These are phyloP conservation scores for Connochaetes taurinus DNA, from an alignment of 2,113 vertebrate species.

Conservation along the genomic window DNA sequence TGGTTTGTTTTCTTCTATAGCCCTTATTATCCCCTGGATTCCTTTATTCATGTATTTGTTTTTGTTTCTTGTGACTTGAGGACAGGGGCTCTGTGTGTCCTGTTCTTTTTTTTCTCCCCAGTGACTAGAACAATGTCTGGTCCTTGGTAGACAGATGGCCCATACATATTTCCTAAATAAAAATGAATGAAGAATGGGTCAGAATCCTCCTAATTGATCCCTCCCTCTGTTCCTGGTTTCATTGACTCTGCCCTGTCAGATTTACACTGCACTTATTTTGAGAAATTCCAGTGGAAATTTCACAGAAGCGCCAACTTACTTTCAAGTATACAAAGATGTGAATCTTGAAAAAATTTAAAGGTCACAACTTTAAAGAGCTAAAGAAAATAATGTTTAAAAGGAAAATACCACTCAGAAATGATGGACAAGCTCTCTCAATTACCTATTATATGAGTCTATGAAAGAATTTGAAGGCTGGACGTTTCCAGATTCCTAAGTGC, in stretches of 20 bases:
- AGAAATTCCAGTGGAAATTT: background rate
- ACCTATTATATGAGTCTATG: background rate
- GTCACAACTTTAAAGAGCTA: background rate
- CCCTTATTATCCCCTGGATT: background rate
- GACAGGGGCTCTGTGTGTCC: background rate
- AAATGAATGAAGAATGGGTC: background rate
- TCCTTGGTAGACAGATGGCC: background rate
- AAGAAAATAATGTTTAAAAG: background rate
- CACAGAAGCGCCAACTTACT: background rate
- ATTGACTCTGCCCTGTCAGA: background rate
- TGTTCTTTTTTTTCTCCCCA: background rate
- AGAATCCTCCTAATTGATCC: background rate
- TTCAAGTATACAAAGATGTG: background rate
- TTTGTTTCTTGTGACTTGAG: background rate
- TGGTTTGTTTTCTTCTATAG: background rate
- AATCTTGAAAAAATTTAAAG: slow-evolving; percentile 1
- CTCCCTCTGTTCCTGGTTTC: background rate
- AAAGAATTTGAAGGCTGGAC: background rate
- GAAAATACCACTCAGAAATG: background rate
- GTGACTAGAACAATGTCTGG: background rate
- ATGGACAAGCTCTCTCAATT: background rate
- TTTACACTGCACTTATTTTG: background rate
- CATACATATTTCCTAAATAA: background rate
- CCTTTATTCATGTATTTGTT: background rate
- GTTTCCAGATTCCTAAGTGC: background rate